Percentiles rank a stretch among this genome's conserved stretches.
Evolutionary conservation across 2,888 invertebrate species (phyloP).

Genomic region (Aporophyla nigra): DNA sequence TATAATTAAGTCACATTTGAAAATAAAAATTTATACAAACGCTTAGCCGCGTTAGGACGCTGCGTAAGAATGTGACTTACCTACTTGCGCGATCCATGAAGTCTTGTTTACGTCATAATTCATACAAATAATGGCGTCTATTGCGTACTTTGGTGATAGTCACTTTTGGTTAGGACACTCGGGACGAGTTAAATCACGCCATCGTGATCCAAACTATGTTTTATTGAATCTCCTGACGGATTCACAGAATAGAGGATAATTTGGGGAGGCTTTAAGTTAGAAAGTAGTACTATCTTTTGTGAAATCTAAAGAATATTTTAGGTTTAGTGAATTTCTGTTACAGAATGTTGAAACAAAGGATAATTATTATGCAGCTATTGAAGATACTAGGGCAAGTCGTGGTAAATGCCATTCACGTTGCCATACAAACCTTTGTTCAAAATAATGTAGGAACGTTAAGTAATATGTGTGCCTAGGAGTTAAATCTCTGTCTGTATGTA

Average conservation of each 20-base stretch:
- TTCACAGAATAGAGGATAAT: neutral
- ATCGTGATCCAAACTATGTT: slow-evolving; percentile 20
- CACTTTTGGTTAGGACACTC: neutral
- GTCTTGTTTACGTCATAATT: neutral
- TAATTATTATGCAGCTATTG: neutral
- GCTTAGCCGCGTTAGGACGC: too few relatives aligned
- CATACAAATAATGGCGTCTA: neutral
- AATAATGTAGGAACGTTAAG: neutral
- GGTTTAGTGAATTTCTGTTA: neutral
- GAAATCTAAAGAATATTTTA: neutral
- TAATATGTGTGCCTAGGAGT: neutral
- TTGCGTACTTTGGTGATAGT: neutral
- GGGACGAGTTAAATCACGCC: slow-evolving; percentile 67
- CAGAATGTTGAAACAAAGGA: neutral
- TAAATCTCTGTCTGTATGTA: neutral
- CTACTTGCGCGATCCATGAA: neutral
- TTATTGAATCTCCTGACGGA: slow-evolving; percentile 40
- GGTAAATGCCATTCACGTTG: neutral
- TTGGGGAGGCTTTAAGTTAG: neutral
- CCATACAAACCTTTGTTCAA: neutral
- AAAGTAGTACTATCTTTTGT: neutral
- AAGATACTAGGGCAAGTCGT: neutral
- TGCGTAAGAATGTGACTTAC: neutral
- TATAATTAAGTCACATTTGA: neutral
- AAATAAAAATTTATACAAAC: neutral